These are phyloP conservation scores for Calidris pugnax DNA, from an alignment of 2,113 vertebrate species.

Conservation along the genomic window DNA sequence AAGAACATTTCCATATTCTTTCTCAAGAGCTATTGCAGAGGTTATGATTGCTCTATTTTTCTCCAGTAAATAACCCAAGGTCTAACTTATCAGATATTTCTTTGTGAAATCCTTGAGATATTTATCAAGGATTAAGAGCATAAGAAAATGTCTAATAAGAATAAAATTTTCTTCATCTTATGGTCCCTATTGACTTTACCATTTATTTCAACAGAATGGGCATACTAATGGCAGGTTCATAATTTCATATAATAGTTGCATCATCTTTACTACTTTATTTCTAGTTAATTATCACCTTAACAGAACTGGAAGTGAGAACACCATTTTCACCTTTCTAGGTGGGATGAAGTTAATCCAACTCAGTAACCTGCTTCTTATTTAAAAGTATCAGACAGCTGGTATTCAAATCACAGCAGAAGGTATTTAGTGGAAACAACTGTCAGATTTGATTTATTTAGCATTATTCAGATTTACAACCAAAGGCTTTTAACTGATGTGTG, in stretches of 20 bases:
- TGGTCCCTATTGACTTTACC: neutral
- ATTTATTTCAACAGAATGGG: neutral
- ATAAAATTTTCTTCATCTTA: neutral
- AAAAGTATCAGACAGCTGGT: slow-evolving; percentile 65
- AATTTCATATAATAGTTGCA: slow-evolving; percentile 28
- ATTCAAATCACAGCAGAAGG: slow-evolving; percentile 63
- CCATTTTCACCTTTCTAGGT: slow-evolving; percentile 71
- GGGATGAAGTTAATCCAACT: slow-evolving; percentile 64
- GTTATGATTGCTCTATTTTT: neutral
- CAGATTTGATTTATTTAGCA: slow-evolving; percentile 68
- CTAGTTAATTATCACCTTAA: slow-evolving; percentile 72
- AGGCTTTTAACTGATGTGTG: slow-evolving; percentile 42
- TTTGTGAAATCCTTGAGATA: neutral
- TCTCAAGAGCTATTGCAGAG: neutral
- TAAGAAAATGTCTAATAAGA: neutral
- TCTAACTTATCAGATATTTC: neutral
- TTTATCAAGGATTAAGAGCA: neutral
- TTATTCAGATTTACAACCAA: slow-evolving; percentile 62
- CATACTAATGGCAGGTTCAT: neutral
- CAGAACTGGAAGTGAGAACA: slow-evolving; percentile 59
- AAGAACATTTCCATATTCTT: neutral
- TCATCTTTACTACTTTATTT: slow-evolving; percentile 46
- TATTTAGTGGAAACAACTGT: slow-evolving; percentile 66
- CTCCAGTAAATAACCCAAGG: neutral
- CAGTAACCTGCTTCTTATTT: slow-evolving; percentile 34